Base-by-base conservation (phyloP, 2,113 vertebrate genomes). In the Protobothrops mucrosquamatus region DNA sequence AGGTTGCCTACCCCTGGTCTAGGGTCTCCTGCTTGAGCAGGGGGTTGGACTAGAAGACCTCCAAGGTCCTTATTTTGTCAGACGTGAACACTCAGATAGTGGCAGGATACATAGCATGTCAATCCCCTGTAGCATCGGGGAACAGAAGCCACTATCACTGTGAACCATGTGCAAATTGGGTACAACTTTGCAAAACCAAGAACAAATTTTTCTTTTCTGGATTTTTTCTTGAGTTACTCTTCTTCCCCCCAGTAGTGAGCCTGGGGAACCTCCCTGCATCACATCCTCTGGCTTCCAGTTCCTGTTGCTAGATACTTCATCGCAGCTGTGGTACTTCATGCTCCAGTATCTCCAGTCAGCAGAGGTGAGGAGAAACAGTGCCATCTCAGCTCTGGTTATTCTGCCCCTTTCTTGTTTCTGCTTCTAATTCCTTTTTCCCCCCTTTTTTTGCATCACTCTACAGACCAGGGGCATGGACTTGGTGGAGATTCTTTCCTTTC, bases 231-330 rank as follows among this genome's bases (percentile, higher is more conserved):
- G 74, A 43, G 34, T 81, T 91, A 43, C 56, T 4, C 52, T 26
- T 26, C 39, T n/a, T 51, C 1, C 43, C 22, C 15, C 90, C 54
- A 95, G 94, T 90, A 97, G 98, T 48, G 99, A 99, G 88, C 96
- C 97, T 3, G 98, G 98, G 74, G 98, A 99, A 88, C 98, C 98
- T 0, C 99, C 99, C 0, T 99, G 98, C 92, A 99, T 99, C 95
- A 99, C 99, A 4, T 99, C 99, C 0, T 98, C 98, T 0, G 99
- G 99, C 57, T 99, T 99, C 97, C 98, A 99, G 97, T 99, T 99
- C 96, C 98, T 99, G 46, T 95, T 99, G 0, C 96, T 99, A 94
- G 99, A 99, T 96, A 99, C 98, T 0, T 96, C 98, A 11, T 99
- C 98, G 90, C 98, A 99, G 97, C 98, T 99, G 24, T 99, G 99